These are phyloP conservation scores for Xestia sexstrigata DNA, from an alignment of 2,888 invertebrate species.

Conservation along the genomic window DNA sequence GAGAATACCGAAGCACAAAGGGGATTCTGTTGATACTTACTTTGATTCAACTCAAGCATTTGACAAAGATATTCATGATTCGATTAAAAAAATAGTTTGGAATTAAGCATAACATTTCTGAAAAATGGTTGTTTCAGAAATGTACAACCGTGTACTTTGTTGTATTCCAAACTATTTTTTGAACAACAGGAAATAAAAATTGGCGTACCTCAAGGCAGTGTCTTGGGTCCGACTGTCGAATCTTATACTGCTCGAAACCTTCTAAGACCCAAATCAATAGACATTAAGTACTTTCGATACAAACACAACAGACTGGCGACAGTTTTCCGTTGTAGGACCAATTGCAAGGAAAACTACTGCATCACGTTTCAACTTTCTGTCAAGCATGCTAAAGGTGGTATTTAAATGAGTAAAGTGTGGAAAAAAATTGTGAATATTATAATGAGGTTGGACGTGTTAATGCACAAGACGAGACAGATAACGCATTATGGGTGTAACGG, in stretches of 20 bases:
- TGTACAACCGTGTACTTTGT: too few relatives aligned
- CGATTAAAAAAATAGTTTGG: too few relatives aligned
- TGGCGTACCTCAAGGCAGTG: neutral
- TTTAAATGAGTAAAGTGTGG: conserved; percentile 30
- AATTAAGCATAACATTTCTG: too few relatives aligned
- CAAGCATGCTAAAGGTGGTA: conserved; percentile 15
- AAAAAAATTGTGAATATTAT: conserved; percentile 73
- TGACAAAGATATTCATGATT: neutral
- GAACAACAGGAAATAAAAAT: neutral
- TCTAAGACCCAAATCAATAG: conserved; percentile 9
- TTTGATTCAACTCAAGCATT: neutral
- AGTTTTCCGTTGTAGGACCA: conserved; percentile 50
- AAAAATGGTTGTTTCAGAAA: too few relatives aligned
- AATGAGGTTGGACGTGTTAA: conserved; percentile 87
- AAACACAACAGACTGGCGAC: conserved; percentile 62
- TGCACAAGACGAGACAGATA: conserved; percentile 84
- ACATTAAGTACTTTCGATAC: conserved; percentile 23
- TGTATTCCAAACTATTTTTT: neutral
- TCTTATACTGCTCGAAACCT: neutral
- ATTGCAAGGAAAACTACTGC: conserved; percentile 25
- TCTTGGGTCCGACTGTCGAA: neutral
- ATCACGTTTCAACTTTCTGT: conserved; percentile 25
- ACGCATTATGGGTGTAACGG: conserved; percentile 77
- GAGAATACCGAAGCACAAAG: neutral
- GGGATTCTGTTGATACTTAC: neutral